Evolutionary conservation across 2,888 invertebrate genomes (phyloP).

Genomic region (Phlogophora meticulosa): DNA sequence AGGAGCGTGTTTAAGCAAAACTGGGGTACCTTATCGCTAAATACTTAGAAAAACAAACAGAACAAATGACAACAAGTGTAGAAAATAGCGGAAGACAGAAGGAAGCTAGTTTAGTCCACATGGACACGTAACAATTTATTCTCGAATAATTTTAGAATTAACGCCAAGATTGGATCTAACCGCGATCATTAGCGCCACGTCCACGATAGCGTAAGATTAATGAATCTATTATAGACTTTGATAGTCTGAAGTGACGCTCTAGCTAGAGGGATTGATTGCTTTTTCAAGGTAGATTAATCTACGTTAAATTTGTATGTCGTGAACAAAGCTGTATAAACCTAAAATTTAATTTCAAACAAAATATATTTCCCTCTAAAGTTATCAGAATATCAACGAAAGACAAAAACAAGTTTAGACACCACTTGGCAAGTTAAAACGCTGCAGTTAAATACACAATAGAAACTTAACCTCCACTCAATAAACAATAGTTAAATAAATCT

Average conservation of each 20-base stretch:
- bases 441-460: constrained; percentile 48
- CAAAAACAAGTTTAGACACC: constrained; percentile 26
- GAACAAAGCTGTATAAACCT: neutral
- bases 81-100: constrained; percentile 62
- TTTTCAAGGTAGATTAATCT: neutral
- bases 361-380: neutral
- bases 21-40: constrained; percentile 52
- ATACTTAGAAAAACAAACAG: constrained; percentile 58
- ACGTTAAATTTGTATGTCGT: neutral
- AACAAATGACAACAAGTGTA: constrained; percentile 64
- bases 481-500: constrained; percentile 28
- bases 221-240: neutral
- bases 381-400: constrained; percentile 2
- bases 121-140: constrained; percentile 29
- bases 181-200: neutral
- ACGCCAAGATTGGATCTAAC: neutral
- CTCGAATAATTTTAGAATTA: constrained; percentile 6
- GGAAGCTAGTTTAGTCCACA: constrained; percentile 29
- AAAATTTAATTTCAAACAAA: neutral
- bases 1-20: constrained; percentile 39
- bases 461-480: constrained; percentile 49
- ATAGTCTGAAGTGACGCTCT: neutral
- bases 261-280: neutral
- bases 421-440: constrained; percentile 56
- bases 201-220: neutral